Evolutionary conservation across 2,113 vertebrate species (phyloP).

Genomic region (Genyomyrus donnyi): DNA sequence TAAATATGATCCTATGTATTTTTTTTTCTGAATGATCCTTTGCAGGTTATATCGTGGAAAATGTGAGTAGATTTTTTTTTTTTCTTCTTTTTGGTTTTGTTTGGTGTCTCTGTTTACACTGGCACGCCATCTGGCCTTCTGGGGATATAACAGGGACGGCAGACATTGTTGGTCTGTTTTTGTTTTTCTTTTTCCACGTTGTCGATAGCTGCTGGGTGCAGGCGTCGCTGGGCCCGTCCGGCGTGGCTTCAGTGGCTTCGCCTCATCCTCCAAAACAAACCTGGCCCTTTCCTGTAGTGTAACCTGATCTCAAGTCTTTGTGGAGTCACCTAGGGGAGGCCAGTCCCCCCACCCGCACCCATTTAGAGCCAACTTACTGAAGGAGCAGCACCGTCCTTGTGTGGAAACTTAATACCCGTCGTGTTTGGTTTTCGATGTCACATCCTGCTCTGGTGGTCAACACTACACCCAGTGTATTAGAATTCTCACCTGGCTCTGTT

Average conservation of each 20-base stretch:
- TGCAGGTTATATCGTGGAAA: background rate
- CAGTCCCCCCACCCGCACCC: slow-evolving; percentile 34
- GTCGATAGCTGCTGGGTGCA: background rate
- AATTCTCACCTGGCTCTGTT: background rate
- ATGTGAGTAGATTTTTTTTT: background rate
- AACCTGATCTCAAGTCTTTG: slow-evolving; percentile 31
- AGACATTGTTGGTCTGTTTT: background rate
- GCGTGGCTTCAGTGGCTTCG: background rate
- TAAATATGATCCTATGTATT: no score
- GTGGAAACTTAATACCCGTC: background rate
- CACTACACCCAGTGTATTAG: background rate
- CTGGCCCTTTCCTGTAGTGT: slow-evolving; percentile 38
- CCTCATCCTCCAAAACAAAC: slow-evolving; percentile 44
- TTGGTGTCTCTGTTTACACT: background rate
- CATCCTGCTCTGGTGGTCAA: background rate
- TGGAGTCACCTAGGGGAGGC: slow-evolving; percentile 31
- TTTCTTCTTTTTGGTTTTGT: background rate
- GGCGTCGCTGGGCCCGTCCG: background rate
- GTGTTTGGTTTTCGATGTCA: background rate
- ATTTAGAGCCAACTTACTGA: slow-evolving; percentile 11
- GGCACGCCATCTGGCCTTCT: background rate
- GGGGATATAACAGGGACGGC: background rate
- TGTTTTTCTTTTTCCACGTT: background rate
- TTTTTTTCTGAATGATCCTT: background rate
- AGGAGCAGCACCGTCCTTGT: background rate